These are phyloP conservation scores for Philhelius pedissequus DNA, from an alignment of 2,888 invertebrate species.

Conservation along the genomic window DNA sequence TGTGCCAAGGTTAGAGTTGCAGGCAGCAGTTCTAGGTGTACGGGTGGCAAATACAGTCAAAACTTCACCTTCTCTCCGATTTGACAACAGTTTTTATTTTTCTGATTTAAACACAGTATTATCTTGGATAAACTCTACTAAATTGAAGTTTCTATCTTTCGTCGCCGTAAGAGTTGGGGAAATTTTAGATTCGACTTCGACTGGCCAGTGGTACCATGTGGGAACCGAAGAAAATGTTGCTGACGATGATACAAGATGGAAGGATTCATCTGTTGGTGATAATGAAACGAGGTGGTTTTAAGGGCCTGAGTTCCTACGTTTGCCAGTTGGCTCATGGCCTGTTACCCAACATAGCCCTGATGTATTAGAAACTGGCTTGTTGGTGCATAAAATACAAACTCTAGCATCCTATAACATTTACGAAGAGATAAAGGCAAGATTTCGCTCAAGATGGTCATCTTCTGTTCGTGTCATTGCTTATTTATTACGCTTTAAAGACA, in stretches of 20 bases:
- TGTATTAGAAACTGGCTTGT: not conserved
- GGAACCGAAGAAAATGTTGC: slow-evolving; percentile 2
- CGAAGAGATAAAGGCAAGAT: not conserved
- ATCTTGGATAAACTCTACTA: not conserved
- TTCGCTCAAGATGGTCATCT: not conserved
- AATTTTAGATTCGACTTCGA: slow-evolving; percentile 10
- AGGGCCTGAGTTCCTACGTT: not conserved
- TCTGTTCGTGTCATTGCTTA: not conserved
- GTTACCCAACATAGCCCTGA: not conserved
- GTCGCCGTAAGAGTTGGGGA: slow-evolving; percentile 8
- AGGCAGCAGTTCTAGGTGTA: not conserved
- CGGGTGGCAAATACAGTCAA: not conserved
- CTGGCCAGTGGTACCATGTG: slow-evolving; percentile 13
- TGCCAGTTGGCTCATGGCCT: not conserved
- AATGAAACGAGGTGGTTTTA: slow-evolving; percentile 3
- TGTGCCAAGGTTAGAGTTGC: not conserved
- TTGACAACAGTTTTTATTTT: not conserved
- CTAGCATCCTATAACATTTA: not conserved
- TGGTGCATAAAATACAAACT: not conserved
- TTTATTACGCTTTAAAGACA: not conserved
- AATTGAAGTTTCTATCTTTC: not conserved
- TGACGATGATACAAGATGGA: slow-evolving; percentile 25
- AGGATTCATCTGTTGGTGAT: not conserved
- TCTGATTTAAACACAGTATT: not conserved
- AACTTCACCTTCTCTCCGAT: not conserved